Percentiles rank a stretch among this genome's conserved stretches.
Conservation (phyloP, 2,113 vertebrate genomes). For the Stegostoma tigrinum region DNA sequence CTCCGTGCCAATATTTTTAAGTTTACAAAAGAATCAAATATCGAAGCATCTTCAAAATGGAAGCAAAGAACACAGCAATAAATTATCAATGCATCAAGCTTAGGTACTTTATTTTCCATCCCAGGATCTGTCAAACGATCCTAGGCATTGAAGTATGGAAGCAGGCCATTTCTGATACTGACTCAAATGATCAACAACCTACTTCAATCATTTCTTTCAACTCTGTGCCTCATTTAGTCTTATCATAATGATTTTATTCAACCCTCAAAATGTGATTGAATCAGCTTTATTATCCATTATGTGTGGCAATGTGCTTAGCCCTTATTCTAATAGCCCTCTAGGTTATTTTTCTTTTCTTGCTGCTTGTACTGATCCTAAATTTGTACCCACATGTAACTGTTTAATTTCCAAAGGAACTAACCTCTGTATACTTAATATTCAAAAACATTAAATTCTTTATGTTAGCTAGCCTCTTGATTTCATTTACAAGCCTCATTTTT, state of each 20-base stretch:
- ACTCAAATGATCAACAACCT: neutral
- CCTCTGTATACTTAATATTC: too few species aligned
- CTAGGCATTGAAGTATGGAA: neutral
- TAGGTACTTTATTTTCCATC: neutral
- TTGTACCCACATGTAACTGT: neutral
- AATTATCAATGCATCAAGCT: neutral
- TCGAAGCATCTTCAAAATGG: conserved; percentile 12
- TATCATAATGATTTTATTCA: neutral
- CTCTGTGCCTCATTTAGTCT: neutral
- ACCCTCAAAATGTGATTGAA: conserved; percentile 1
- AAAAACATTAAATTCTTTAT: too few species aligned
- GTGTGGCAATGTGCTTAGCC: neutral
- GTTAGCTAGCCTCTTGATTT: neutral
- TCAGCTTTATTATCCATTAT: neutral
- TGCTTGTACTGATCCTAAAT: neutral
- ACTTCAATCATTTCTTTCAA: neutral
- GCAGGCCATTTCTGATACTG: neutral
- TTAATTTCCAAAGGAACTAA: neutral
- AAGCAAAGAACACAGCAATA: neutral
- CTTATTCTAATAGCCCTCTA: neutral
- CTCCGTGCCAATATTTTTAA: neutral
- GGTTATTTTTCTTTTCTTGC: neutral
- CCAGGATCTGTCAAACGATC: neutral
- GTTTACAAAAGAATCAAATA: conserved; percentile 6
- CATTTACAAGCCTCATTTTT: neutral